phyloP scores from a whole-genome alignment of 2,797 vertebrate genomes.

The Cyclopterus lumpus region DNA sequence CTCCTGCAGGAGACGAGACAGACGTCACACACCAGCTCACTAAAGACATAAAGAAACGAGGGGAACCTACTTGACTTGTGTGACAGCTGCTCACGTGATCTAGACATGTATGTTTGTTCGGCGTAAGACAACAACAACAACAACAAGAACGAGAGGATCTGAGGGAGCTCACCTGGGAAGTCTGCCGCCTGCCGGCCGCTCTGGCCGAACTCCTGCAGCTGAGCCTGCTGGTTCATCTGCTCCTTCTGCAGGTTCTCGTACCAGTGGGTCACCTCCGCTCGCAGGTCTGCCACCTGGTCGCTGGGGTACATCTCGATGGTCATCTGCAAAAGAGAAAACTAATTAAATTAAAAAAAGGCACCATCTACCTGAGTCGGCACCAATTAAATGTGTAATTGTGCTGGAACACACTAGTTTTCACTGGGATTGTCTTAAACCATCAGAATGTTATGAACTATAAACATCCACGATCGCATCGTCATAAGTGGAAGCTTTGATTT shows the following conservation, averaged over 20 bases:
- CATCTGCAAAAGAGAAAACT: conserved; percentile 86
- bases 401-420: neutral
- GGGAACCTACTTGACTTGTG: neutral
- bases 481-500: neutral
- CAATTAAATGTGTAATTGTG: too few species aligned
- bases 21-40: neutral
- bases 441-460: neutral
- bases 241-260: conserved; percentile 99
- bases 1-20: conserved; percentile 81
- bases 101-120: neutral
- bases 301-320: conserved; percentile 99
- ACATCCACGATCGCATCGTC: neutral
- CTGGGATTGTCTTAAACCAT: neutral
- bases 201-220: conserved; percentile 98
- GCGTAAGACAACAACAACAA: neutral
- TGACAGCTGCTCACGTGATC: neutral
- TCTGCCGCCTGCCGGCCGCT: conserved; percentile 91
- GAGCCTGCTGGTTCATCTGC: conserved; percentile 98
- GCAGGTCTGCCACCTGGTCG: conserved; percentile 97
- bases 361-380: too few species aligned
- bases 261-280: conserved; percentile 99
- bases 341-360: too few species aligned
- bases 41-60: neutral
- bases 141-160: too few species aligned
- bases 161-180: conserved; percentile 87